Evolutionary conservation across 1,140 invertebrate genomes (phyloP).

Genomic region (Trachelipus rathkii): DNA sequence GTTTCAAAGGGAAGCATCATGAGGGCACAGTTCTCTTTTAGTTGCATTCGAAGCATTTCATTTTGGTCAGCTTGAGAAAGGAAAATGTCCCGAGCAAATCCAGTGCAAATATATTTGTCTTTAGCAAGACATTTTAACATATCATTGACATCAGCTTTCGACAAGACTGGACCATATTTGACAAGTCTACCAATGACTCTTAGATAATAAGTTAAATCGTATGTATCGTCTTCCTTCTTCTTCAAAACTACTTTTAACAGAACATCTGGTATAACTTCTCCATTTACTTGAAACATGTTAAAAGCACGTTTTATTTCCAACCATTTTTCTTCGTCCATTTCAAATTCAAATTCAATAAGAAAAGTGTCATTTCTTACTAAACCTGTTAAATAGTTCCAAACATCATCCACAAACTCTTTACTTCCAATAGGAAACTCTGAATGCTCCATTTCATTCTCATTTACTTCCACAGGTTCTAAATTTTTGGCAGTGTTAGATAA

Average conservation of each 20-base stretch:
- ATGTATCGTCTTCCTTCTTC: conserved; percentile 24
- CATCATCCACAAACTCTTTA: conserved; percentile 1
- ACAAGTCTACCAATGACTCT: conserved; percentile 21
- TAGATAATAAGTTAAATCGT: conserved; percentile 29
- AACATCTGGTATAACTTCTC: conserved; percentile 26
- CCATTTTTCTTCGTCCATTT: conserved; percentile 29
- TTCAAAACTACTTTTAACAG: conserved; percentile 24
- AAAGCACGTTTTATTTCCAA: conserved; percentile 26
- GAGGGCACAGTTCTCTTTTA: neutral
- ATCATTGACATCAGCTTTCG: conserved; percentile 25
- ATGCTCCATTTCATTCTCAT: conserved; percentile 24
- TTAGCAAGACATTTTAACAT: conserved; percentile 16
- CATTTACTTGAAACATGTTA: conserved; percentile 29
- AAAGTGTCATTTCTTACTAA: conserved; percentile 17
- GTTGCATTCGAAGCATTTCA: neutral
- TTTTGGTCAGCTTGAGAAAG: neutral
- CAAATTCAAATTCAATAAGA: conserved; percentile 29
- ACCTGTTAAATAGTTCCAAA: conserved; percentile 24
- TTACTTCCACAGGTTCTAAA: neutral
- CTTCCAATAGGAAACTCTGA: neutral
- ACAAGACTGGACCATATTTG: conserved; percentile 22
- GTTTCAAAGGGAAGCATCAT: neutral
- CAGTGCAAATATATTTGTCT: neutral
- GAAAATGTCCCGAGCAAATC: neutral
- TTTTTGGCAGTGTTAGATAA: neutral